Base-by-base conservation (phyloP, 1,140 invertebrate species). In the Theocolax elegans region DNA sequence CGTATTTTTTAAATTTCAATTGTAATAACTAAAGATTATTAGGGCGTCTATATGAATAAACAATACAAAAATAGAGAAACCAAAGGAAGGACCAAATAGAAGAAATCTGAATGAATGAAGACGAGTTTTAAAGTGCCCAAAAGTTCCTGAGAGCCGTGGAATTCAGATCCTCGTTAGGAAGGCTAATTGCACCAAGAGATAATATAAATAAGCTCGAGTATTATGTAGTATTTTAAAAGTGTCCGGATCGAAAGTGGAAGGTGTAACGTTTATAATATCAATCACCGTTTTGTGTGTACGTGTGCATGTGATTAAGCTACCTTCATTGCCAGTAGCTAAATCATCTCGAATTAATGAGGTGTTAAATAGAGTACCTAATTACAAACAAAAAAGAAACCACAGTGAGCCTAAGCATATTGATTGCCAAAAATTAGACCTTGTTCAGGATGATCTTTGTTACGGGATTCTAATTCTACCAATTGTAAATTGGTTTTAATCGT, bases 101-200 rank as follows among this genome's bases (percentile, higher is more conserved):
- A 6, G 31, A 35, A 35, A 35, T 35, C 31, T 35, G 4, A 6
- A n/a, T n/a, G n/a, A n/a, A n/a, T n/a, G n/a, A 35, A 35, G 10
- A 12, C 12, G 12, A 59, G 58, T 60, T 27, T 46, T 35, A 25
- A 62, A 65, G 63, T 65, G 63, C 48, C 49, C 63, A 42, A 40
- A 53, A 65, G 49, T 65, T 65, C 15, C 21, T 15, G 13, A 42
- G 12, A 23, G 27, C 13, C n/a, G 7, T 44, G 23, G 27, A 21
- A 17, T 62, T 0, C 12, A 62, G 3, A 48, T 62, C 21, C 2
- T 62, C 25, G 10, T 44, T 23, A 40, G 35, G 38, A 42, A n/a
- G 7, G 12, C 23, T 25, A 2, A 60, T n/a, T 15, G n/a, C 8
- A 46, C 44, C 40, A 3, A 44, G 13, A 10, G 3, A 9, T 12